Evolutionary conservation across 2,113 vertebrate genomes (phyloP), one percentile per base, ranked within the genome.

Genomic region (Haliaeetus leucogaster): DNA sequence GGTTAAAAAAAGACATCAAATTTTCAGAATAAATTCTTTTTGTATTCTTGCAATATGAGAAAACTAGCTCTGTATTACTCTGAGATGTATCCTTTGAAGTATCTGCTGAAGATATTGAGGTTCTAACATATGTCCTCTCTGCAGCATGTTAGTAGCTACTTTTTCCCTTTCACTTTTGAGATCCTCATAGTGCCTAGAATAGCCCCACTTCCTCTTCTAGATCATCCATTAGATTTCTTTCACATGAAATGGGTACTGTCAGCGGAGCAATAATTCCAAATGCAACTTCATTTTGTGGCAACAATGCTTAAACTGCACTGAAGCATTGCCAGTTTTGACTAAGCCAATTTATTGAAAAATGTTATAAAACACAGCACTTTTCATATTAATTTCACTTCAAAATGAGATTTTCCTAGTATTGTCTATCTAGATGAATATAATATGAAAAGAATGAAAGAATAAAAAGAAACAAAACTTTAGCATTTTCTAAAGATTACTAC

Each of bases 231-330:
- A 47, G 2, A 47, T 36, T 83, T 68, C 18, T 61, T 77, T 66
- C 8, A 21, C 10, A 13, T 53, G 14, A 4, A 92, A 25, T 10
- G 2, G 30, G 23, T 71, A n/a, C 23, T 40, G 21, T 61, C 4
- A 42, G 3, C 27, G 20, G 21, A 84, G 36, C 16, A 79, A 38
- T 36, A 56, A 67, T 67, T 82, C 6, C 7, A 74, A 61, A 45
- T 72, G 2, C 25, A 38, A 15, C 10, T 59, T 56, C 16, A 30
- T 58, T 59, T 2, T 0, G 1, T 68, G 22, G 2, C 19, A 71
- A 38, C 7, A 47, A n/a, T 26, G 3, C 0, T 77, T 87, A 70
- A 68, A 50, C 11, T 50, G 19, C 40, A 62, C 34, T 30, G 27
- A 27, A 38, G 19, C 6, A 27, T 11, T 1, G 1, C 47, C 29